phyloP scores from a whole-genome alignment of 2,888 invertebrate genomes.

The Drosophila kanekoi region DNA sequence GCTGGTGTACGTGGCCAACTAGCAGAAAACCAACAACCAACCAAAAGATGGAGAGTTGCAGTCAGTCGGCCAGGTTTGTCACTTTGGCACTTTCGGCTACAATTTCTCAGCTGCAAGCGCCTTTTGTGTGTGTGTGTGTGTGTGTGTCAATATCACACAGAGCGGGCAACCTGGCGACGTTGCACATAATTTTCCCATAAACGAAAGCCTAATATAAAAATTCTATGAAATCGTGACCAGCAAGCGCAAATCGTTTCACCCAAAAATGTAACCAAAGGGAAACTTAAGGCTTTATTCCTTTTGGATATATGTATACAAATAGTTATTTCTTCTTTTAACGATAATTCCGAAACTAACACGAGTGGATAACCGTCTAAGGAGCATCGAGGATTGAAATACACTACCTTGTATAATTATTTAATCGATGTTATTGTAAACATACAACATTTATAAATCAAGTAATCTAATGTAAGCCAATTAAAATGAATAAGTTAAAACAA shows the following conservation, averaged over 20 bases:
- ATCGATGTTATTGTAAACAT: too few species aligned
- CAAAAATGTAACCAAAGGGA: slow-evolving; percentile 23
- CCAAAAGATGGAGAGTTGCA: slow-evolving; percentile 30
- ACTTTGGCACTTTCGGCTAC: slow-evolving; percentile 69
- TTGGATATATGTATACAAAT: slow-evolving; percentile 11
- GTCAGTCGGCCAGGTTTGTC: slow-evolving; percentile 67
- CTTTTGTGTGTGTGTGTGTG: slow-evolving; percentile 22
- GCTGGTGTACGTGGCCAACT: slow-evolving; percentile 72
- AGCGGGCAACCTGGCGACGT: slow-evolving; percentile 41
- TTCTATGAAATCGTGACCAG: slow-evolving; percentile 78
- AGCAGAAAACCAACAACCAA: slow-evolving; percentile 23
- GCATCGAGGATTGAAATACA: background rate
- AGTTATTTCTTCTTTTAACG: slow-evolving; percentile 3
- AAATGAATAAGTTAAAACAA: too few species aligned
- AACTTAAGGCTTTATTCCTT: slow-evolving; percentile 12
- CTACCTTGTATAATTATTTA: too few species aligned
- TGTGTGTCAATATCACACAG: slow-evolving; percentile 37
- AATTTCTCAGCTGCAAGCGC: slow-evolving; percentile 43
- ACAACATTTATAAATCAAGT: too few species aligned
- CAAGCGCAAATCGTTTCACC: slow-evolving; percentile 60
- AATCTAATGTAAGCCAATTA: too few species aligned
- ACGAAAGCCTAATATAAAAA: slow-evolving; percentile 82
- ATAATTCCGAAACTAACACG: slow-evolving; percentile 5
- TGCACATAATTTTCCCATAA: slow-evolving; percentile 82
- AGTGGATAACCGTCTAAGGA: background rate